Evolutionary conservation across 2,797 vertebrate genomes (phyloP).

Genomic region (Geotria australis): DNA sequence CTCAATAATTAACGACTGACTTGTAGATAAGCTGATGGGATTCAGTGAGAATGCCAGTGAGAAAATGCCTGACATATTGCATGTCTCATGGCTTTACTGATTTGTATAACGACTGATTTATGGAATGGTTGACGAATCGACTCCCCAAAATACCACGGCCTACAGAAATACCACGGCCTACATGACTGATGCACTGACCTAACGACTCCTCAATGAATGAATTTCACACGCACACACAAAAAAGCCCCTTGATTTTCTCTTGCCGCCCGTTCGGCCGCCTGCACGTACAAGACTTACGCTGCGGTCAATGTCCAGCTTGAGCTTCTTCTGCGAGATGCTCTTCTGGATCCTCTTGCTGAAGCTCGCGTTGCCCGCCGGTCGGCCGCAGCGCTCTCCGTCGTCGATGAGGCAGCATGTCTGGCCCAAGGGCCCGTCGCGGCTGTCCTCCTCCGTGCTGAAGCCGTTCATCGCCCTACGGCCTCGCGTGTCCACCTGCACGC

Average conservation of each 20-base stretch:
- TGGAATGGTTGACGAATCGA: too few species aligned
- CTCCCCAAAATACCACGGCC: too few species aligned
- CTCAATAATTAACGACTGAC: too few species aligned
- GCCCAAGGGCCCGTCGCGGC: conserved; percentile 46
- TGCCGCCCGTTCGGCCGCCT: neutral
- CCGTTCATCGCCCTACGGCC: conserved; percentile 38
- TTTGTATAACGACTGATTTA: too few species aligned
- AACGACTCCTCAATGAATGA: neutral
- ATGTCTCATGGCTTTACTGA: too few species aligned
- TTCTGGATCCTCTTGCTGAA: conserved; percentile 96
- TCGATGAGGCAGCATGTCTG: conserved; percentile 91
- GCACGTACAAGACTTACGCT: conserved; percentile 25
- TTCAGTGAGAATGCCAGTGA: too few species aligned
- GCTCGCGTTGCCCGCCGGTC: conserved; percentile 78
- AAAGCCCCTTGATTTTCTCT: neutral
- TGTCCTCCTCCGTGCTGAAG: conserved; percentile 87
- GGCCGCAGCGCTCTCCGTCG: conserved; percentile 66
- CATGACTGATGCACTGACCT: too few species aligned
- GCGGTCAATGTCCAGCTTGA: conserved; percentile 83
- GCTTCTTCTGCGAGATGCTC: conserved; percentile 86
- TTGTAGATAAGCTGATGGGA: too few species aligned
- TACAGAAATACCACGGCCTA: too few species aligned
- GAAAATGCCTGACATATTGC: too few species aligned
- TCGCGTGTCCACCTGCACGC: neutral
- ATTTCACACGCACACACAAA: neutral